phyloP scores from a whole-genome alignment of 2,797 vertebrate genomes.

The Mormyrus proboscirostris region DNA sequence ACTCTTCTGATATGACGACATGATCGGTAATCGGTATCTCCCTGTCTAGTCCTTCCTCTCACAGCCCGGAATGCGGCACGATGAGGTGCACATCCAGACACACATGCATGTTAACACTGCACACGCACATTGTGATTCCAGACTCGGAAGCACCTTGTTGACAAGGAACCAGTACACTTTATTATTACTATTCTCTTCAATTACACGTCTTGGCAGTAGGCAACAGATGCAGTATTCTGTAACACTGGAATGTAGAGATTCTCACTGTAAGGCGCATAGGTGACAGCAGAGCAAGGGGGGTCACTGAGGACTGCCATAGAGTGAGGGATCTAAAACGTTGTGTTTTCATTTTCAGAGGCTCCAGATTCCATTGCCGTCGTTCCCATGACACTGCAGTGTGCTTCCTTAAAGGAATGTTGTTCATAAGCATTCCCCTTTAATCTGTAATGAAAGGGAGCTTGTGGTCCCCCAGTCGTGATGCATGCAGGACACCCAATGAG shows the following conservation, averaged over 20 bases:
- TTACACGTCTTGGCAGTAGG: slow-evolving; percentile 24
- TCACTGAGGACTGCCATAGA: neutral
- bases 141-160: neutral
- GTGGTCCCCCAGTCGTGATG: neutral
- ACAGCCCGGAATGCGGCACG: neutral
- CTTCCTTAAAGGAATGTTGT: neutral
- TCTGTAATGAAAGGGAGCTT: neutral
- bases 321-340: neutral
- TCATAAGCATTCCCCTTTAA: neutral
- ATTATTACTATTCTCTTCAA: slow-evolving; percentile 14
- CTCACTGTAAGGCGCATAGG: neutral
- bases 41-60: neutral
- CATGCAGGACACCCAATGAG: slow-evolving; percentile 2
- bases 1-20: neutral
- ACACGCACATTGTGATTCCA: neutral
- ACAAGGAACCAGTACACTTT: slow-evolving; percentile 22
- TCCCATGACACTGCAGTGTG: neutral
- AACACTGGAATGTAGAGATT: slow-evolving; percentile 23
- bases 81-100: neutral
- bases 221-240: slow-evolving; percentile 7
- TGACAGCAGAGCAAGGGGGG: neutral
- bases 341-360: neutral
- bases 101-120: neutral
- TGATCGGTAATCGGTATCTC: neutral
- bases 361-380: neutral